Percentiles rank a stretch among this genome's conserved stretches.
These are phyloP conservation scores for Halocaridina rubra DNA, from an alignment of 2,888 invertebrate genomes.

Conservation along the genomic window DNA sequence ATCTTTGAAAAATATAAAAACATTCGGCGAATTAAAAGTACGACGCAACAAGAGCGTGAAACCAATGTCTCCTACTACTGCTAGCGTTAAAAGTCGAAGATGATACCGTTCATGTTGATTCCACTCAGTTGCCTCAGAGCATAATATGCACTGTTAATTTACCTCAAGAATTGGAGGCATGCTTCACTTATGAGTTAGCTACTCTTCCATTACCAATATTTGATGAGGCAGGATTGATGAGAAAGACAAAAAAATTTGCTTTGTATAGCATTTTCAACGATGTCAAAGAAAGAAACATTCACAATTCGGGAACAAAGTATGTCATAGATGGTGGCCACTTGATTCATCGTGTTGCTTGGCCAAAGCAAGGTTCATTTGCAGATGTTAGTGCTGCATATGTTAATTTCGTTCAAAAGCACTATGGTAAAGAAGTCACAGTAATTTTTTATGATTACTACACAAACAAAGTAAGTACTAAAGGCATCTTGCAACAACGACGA, in stretches of 20 bases:
- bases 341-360: slow-evolving; percentile 65
- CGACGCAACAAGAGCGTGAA: not conserved
- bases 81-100: not conserved
- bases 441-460: slow-evolving; percentile 63
- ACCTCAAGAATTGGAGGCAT: not conserved
- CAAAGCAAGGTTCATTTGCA: slow-evolving; percentile 21
- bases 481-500: slow-evolving; percentile 32
- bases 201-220: not conserved
- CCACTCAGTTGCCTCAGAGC: not conserved
- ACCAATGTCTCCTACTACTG: not conserved
- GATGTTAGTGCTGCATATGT: slow-evolving; percentile 2
- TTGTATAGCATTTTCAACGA: not conserved
- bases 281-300: not conserved
- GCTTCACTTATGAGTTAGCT: not conserved
- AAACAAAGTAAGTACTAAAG: slow-evolving; percentile 59
- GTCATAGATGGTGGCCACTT: slow-evolving; percentile 63
- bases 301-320: slow-evolving; percentile 23
- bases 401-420: slow-evolving; percentile 61
- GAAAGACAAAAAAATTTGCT: slow-evolving; percentile 5
- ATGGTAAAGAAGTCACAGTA: slow-evolving; percentile 56
- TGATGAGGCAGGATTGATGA: not conserved
- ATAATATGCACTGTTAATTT: not conserved
- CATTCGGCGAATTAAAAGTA: slow-evolving; percentile 1
- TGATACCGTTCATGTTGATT: not conserved
- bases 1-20: not conserved